phyloP scores from a whole-genome alignment of 2,888 invertebrate species.

The Danaus chrysippus region DNA sequence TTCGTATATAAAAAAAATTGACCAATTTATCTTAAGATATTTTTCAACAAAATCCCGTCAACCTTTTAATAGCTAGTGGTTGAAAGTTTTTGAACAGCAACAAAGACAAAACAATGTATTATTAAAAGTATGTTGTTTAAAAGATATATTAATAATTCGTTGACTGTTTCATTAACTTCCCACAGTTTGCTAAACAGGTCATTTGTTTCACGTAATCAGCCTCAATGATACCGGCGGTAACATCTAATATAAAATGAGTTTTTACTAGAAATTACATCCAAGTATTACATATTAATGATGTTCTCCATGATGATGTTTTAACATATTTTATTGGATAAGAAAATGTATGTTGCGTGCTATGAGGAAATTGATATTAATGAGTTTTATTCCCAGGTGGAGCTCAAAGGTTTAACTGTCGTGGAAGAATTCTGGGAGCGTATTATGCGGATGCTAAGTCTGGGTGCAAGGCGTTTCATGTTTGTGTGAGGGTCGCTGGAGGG shows the following conservation, averaged over 20 bases:
- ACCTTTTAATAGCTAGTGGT: no score
- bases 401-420: constrained; percentile 87
- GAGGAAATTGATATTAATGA: no score
- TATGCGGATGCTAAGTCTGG: constrained; percentile 92
- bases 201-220: constrained; percentile 37
- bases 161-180: constrained; percentile 26
- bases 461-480: constrained; percentile 94
- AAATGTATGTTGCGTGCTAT: no score
- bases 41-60: no score
- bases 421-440: constrained; percentile 92
- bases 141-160: constrained; percentile 28
- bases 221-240: constrained; percentile 33
- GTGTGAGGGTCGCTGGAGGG: constrained; percentile 90
- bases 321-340: no score
- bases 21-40: no score
- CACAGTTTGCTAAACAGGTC: constrained; percentile 33
- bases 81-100: no score
- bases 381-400: constrained; percentile 53
- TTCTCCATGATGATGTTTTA: constrained; percentile 11
- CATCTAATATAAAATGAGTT: constrained; percentile 6
- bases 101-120: no score
- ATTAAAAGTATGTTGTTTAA: no score
- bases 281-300: neutral
- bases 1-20: no score
- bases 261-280: neutral